Percentiles rank a stretch among this genome's conserved stretches.
Conservation (phyloP, 2,797 vertebrate genomes). For the Pipistrellus pygmaeus region DNA sequence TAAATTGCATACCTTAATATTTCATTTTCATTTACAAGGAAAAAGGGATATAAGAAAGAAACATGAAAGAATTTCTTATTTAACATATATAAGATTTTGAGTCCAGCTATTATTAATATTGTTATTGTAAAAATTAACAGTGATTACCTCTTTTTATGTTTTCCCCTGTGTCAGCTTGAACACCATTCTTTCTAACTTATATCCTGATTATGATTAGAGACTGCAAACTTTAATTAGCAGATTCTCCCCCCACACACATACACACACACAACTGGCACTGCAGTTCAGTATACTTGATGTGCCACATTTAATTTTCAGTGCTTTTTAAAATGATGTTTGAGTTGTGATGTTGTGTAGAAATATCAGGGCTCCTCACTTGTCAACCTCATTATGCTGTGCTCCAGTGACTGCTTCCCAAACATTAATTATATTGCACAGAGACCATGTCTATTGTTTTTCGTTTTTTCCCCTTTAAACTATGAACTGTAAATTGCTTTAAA, state of each 20-base stretch:
- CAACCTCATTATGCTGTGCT: constrained; percentile 72
- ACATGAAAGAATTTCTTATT: constrained; percentile 32
- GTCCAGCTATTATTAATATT: neutral
- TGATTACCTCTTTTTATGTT: neutral
- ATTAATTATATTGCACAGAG: constrained; percentile 73
- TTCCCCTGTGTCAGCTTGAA: neutral
- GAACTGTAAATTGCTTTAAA: constrained; percentile 82
- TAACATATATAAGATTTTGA: constrained; percentile 11
- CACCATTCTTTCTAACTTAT: neutral
- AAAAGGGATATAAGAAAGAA: neutral
- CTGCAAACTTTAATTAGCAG: constrained; percentile 8
- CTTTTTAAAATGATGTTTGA: constrained; percentile 52
- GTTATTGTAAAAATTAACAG: constrained; percentile 33
- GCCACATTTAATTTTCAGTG: constrained; percentile 65
- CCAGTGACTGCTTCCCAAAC: constrained; percentile 70
- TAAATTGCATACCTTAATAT: neutral
- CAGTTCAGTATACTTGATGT: neutral
- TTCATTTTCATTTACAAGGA: constrained; percentile 49
- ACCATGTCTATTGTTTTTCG: constrained; percentile 79
- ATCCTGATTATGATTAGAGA: neutral
- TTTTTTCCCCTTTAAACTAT: constrained; percentile 75
- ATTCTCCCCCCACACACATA: neutral
- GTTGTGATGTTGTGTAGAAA: constrained; percentile 61
- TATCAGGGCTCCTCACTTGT: constrained; percentile 61
- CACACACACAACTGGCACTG: neutral